These are phyloP conservation scores for Crocuta crocuta DNA, from an alignment of 2,113 vertebrate genomes.

Conservation along the genomic window DNA sequence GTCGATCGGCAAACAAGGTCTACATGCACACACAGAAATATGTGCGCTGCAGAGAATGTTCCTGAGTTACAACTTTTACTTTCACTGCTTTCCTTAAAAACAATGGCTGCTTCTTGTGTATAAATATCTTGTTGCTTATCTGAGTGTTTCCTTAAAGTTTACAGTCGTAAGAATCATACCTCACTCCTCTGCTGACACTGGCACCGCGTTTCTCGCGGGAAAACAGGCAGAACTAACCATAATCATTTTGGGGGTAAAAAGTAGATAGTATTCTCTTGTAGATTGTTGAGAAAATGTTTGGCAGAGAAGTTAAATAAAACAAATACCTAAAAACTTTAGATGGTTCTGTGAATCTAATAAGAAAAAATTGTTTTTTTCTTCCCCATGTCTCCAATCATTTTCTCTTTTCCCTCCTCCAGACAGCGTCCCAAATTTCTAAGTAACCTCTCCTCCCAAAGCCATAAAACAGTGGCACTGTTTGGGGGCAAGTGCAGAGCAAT, in stretches of 20 bases:
- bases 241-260: neutral
- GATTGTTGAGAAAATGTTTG: neutral
- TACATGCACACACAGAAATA: constrained; percentile 1
- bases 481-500: neutral
- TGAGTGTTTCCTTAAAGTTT: neutral
- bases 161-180: neutral
- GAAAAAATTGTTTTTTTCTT: neutral
- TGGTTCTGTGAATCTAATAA: neutral
- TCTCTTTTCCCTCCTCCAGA: neutral
- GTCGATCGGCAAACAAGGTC: neutral
- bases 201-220: constrained; percentile 55
- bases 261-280: neutral
- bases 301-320: neutral
- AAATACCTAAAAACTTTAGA: neutral
- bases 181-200: neutral
- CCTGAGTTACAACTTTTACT: constrained; percentile 49
- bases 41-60: constrained; percentile 62
- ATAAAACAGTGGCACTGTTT: neutral
- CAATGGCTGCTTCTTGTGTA: constrained; percentile 25
- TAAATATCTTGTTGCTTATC: constrained; percentile 71
- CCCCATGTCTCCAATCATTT: neutral
- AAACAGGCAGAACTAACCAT: neutral
- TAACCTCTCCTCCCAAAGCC: neutral
- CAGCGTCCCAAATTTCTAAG: neutral
- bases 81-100: constrained; percentile 65